phyloP scores from a whole-genome alignment of 2,797 vertebrate genomes.

The Decapterus maruadsi region DNA sequence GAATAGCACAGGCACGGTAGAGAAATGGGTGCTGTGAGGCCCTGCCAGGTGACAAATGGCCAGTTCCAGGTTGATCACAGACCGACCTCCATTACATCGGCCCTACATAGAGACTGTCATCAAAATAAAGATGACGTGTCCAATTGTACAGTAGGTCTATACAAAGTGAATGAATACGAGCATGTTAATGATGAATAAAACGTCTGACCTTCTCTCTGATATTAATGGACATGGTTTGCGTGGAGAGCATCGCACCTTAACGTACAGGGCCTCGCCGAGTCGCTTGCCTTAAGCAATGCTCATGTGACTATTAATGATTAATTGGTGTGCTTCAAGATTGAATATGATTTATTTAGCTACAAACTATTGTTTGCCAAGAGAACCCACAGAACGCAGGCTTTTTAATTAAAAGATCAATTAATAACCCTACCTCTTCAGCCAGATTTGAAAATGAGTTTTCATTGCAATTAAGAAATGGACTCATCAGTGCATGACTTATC shows the following conservation, averaged over 20 bases:
- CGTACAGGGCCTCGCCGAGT: constrained; percentile 30
- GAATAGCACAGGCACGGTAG: constrained; percentile 79
- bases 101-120: constrained; percentile 55
- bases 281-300: constrained; percentile 49
- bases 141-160: constrained; percentile 27
- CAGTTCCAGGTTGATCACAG: constrained; percentile 68
- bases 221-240: constrained; percentile 60
- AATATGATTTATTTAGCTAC: constrained; percentile 81
- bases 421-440: constrained; percentile 86
- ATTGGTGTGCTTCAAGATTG: constrained; percentile 72
- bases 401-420: constrained; percentile 88
- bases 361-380: constrained; percentile 77
- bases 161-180: constrained; percentile 31
- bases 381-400: constrained; percentile 67
- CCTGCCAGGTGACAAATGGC: constrained; percentile 77
- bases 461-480: constrained; percentile 86
- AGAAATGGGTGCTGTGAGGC: constrained; percentile 74
- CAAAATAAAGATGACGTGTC: constrained; percentile 60
- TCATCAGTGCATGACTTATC: constrained; percentile 90
- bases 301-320: constrained; percentile 77
- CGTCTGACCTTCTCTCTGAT: constrained; percentile 51
- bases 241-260: constrained; percentile 51
- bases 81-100: constrained; percentile 57
- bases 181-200: constrained; percentile 49
- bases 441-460: constrained; percentile 85